A percentile compares a stretch with the other conserved stretches of the same genome.
phyloP scores from a whole-genome alignment of 2,888 invertebrate species.

The Drosophila multiciliata region DNA sequence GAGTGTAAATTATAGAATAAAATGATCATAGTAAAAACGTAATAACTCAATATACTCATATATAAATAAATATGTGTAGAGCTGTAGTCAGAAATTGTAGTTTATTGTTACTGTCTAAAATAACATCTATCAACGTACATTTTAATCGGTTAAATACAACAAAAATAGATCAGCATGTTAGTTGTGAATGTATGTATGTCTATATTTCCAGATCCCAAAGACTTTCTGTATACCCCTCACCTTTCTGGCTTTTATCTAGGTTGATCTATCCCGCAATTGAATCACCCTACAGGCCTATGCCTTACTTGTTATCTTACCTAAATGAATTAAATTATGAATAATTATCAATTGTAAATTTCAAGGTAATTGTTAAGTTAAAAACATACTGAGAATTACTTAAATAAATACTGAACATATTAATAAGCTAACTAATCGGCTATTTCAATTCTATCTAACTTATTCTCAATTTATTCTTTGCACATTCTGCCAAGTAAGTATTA shows the following conservation, averaged over 20 bases:
- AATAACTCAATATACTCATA: constrained; percentile 22
- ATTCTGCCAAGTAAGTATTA: constrained; percentile 33
- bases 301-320: constrained; percentile 14
- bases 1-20: constrained; percentile 42
- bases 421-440: constrained; percentile 44
- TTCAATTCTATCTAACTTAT: neutral
- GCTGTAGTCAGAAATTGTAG: constrained; percentile 62
- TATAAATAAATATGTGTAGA: constrained; percentile 30
- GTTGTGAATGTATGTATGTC: constrained; percentile 48
- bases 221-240: constrained; percentile 20
- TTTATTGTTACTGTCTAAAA: constrained; percentile 64
- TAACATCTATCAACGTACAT: constrained; percentile 26
- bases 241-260: constrained; percentile 7
- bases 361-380: constrained; percentile 55
- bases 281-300: constrained; percentile 12
- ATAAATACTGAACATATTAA: constrained; percentile 72
- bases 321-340: constrained; percentile 21
- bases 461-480: neutral
- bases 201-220: constrained; percentile 38
- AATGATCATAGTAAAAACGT: constrained; percentile 2
- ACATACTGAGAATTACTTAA: constrained; percentile 70
- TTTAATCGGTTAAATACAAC: constrained; percentile 22
- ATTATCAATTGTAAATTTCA: constrained; percentile 59
- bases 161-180: constrained; percentile 30
- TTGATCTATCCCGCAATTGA: constrained; percentile 7